Conservation (phyloP, 2,888 invertebrate genomes). For the Andrena camellia region DNA sequence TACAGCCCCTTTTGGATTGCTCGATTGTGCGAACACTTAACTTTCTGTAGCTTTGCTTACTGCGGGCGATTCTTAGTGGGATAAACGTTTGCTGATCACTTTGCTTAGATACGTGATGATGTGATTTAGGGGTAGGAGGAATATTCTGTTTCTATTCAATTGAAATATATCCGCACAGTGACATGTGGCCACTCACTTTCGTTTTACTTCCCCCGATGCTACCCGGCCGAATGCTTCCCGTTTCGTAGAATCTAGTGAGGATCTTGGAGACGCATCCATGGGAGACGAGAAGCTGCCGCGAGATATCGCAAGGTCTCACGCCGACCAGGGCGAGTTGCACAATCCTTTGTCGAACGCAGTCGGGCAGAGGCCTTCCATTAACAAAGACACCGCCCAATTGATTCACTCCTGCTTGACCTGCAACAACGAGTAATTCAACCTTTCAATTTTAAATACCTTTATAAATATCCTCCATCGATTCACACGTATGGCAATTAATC, state of each 20-base stretch:
- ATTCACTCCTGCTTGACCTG: slow-evolving; percentile 98
- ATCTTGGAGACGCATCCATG: slow-evolving; percentile 99
- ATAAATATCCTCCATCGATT: no score
- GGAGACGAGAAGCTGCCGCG: slow-evolving; percentile 96
- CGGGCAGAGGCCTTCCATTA: slow-evolving; percentile 98
- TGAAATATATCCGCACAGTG: no score
- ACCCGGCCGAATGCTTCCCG: slow-evolving; percentile 97
- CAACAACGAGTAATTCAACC: slow-evolving; percentile 9
- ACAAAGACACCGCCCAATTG: slow-evolving; percentile 99
- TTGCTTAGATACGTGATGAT: no score
- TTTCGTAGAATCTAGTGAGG: slow-evolving; percentile 97
- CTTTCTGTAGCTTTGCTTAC: no score
- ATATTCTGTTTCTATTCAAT: no score
- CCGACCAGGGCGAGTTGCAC: slow-evolving; percentile 97
- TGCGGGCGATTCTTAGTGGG: no score
- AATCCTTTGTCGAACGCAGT: slow-evolving; percentile 96
- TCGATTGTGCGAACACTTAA: no score
- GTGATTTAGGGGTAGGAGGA: no score
- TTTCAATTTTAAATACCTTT: no score
- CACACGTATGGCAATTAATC: no score
- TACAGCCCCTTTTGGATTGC: no score
- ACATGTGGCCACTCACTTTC: slow-evolving; percentile 89
- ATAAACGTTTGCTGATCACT: no score
- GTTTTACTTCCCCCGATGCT: slow-evolving; percentile 98
- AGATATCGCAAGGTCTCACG: slow-evolving; percentile 98